A percentile compares a stretch with the other conserved stretches of the same genome.
phyloP scores from a whole-genome alignment of 2,888 invertebrate species.

The Caenorhabditis auriculariae region DNA sequence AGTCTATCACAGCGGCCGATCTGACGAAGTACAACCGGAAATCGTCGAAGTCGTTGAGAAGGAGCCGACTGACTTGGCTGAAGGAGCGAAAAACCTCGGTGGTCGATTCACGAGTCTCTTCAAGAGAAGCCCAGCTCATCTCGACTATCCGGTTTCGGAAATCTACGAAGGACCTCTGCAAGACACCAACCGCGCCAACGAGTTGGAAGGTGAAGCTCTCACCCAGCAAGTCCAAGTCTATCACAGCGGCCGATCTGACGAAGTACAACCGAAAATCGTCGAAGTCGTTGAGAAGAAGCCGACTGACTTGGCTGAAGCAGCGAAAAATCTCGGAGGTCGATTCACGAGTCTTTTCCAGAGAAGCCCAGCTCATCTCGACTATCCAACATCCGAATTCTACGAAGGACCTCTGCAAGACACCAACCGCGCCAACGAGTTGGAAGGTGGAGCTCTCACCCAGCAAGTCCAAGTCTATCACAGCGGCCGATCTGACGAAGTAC shows the following conservation, averaged over 20 bases:
- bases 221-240: slow-evolving; percentile 6
- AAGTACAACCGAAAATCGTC: slow-evolving; percentile 6
- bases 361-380: slow-evolving; percentile 20
- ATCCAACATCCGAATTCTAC: slow-evolving; percentile 22
- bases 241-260: slow-evolving; percentile 7
- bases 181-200: slow-evolving; percentile 7
- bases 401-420: slow-evolving; percentile 26
- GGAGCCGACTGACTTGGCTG: slow-evolving; percentile 8
- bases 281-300: slow-evolving; percentile 5
- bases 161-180: slow-evolving; percentile 31
- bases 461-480: slow-evolving; percentile 37
- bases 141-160: slow-evolving; percentile 44
- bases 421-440: slow-evolving; percentile 22
- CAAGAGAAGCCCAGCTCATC: slow-evolving; percentile 34
- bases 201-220: slow-evolving; percentile 7
- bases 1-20: slow-evolving; percentile 26
- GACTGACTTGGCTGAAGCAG: slow-evolving; percentile 5
- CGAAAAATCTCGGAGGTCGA: slow-evolving; percentile 13
- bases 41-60: slow-evolving; percentile 9
- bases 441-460: slow-evolving; percentile 27
- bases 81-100: too few species aligned
- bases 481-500: slow-evolving; percentile 26
- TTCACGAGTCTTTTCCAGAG: slow-evolving; percentile 34
- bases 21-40: slow-evolving; percentile 16
- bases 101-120: slow-evolving; percentile 30